Base-by-base conservation (phyloP, 2,113 vertebrate species). In the Amphiprion ocellaris region DNA sequence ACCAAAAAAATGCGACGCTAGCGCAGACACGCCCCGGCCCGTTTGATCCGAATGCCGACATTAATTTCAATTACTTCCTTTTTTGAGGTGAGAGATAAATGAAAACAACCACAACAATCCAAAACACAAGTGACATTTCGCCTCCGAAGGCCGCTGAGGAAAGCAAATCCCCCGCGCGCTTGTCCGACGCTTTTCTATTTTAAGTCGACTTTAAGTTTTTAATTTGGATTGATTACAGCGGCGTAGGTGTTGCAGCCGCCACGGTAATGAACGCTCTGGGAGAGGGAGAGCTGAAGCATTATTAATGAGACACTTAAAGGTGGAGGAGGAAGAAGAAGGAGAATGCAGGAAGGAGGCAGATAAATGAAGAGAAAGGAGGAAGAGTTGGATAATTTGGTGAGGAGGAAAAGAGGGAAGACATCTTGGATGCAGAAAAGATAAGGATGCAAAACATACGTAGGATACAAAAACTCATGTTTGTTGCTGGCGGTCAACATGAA, bases 281-380 rank as follows among this genome's bases (percentile, higher is more conserved):
- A 81, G 77, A 77, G 50, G 56, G 41, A 69, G 81, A 77, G 28
- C 69, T 77, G 78, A 79, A 71, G 73, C 70, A 71, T 89, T 84
- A 89, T 88, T 88, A 83, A 91, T 86, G 86, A 89, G 89, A 87
- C 70, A 81, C 73, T 88, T 84, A 86, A 78, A 91, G 70, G 76
- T 84, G 79, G 72, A 68, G 49, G 65, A 73, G 76, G 74, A 68
- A 49, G 65, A 72, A 73, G 1, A 49, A 64, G 56, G n/a, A 26
- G 41, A 15, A 16, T 10, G 30, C n/a, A 83, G 75, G 53, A 69
- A 17, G 67, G 81, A 85, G 54, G 26, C 24, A 10, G 33, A 37
- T 37, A 37, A 37, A 37, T 37, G 74, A 68, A 47, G 61, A 72
- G 71, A 1, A 47, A 63, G 55, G 19, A 39, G 9, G 30, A 23